Evolutionary conservation across 1,140 invertebrate species (phyloP).

Genomic region (Drosophila hydei): DNA sequence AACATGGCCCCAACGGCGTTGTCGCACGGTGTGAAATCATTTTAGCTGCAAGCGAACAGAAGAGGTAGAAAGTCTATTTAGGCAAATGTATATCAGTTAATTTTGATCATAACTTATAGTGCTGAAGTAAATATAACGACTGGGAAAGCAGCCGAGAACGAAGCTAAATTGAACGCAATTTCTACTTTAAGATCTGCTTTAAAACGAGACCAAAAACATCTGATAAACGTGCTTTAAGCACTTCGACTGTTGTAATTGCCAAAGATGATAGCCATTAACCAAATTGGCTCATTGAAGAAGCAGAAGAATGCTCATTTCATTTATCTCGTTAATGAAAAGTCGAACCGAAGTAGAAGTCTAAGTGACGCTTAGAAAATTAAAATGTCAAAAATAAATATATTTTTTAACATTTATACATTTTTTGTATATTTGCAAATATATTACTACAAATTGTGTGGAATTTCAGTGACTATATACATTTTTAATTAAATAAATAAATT

Average conservation of each 20-base stretch:
- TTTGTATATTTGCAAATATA: no score
- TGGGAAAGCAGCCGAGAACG: not conserved
- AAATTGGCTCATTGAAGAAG: not conserved
- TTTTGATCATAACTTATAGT: not conserved
- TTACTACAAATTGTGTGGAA: no score
- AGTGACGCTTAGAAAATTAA: no score
- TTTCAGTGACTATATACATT: no score
- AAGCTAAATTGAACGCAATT: not conserved
- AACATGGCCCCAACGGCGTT: slow-evolving; percentile 34
- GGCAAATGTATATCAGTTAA: not conserved
- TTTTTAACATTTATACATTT: no score
- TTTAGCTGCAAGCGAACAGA: slow-evolving; percentile 48
- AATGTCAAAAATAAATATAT: no score
- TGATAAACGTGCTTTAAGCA: not conserved
- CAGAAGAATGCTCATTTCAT: not conserved
- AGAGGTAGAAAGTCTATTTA: not conserved
- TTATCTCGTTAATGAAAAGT: not conserved
- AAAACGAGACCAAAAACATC: not conserved
- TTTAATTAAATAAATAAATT: no score
- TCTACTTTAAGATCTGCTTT: not conserved
- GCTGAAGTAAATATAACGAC: not conserved
- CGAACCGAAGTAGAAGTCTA: not conserved
- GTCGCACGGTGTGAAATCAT: slow-evolving; percentile 49
- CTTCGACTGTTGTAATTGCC: not conserved
- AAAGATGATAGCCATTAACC: not conserved